Conservation (phyloP, 2,113 vertebrate species). For the Colius striatus region DNA sequence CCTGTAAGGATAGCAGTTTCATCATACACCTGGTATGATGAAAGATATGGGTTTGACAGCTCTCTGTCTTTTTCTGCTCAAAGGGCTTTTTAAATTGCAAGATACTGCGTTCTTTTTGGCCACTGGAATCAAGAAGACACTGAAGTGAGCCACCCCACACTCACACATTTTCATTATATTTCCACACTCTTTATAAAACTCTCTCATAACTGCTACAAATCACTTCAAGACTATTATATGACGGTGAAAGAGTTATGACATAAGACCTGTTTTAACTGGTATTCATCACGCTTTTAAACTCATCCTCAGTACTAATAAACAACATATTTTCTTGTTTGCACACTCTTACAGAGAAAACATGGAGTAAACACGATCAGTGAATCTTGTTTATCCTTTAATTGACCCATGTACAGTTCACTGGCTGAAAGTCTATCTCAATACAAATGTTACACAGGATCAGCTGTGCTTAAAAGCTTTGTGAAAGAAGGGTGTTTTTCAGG, state of each 20-base stretch:
- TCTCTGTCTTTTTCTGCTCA: not conserved
- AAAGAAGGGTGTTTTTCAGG: constrained; percentile 34
- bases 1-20: no score
- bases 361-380: not conserved
- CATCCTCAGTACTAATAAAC: not conserved
- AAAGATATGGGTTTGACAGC: not conserved
- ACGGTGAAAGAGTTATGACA: not conserved
- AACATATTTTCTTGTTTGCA: not conserved
- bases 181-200: not conserved
- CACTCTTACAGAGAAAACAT: not conserved
- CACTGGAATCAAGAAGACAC: not conserved
- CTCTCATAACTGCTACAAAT: not conserved
- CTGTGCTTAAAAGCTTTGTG: constrained; percentile 16
- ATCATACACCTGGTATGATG: not conserved
- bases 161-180: not conserved
- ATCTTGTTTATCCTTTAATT: constrained; percentile 4
- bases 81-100: not conserved
- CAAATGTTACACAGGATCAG: not conserved
- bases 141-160: not conserved
- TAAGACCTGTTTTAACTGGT: not conserved
- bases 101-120: not conserved
- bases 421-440: not conserved
- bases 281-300: not conserved
- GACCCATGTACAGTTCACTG: not conserved
- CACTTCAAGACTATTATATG: not conserved